These are phyloP conservation scores for Polypterus senegalus DNA, from an alignment of 2,113 vertebrate genomes.

Conservation along the genomic window DNA sequence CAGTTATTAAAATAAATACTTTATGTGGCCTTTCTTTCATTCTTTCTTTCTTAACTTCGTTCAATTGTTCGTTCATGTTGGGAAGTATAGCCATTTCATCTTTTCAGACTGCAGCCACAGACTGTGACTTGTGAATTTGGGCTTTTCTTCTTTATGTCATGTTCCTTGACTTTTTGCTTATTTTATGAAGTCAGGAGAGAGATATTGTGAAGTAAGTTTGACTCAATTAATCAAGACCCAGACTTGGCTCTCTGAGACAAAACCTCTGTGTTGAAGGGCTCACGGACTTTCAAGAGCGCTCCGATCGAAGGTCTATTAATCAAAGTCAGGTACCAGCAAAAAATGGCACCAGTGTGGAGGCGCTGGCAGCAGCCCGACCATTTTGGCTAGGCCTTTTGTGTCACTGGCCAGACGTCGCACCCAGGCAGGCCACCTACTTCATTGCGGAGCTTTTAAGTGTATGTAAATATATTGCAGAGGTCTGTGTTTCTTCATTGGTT, in stretches of 20 bases:
- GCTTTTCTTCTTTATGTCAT: conserved; percentile 33
- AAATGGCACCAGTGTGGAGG: conserved; percentile 29
- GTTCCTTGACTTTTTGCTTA: conserved; percentile 51
- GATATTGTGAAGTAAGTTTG: conserved; percentile 37
- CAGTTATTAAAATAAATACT: background rate
- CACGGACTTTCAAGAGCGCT: conserved; percentile 31
- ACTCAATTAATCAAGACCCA: conserved; percentile 59
- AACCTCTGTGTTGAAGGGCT: conserved; percentile 35
- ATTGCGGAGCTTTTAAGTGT: conserved; percentile 10
- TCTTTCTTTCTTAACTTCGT: background rate
- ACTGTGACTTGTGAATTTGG: background rate
- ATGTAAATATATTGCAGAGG: conserved; percentile 19
- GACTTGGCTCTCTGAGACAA: conserved; percentile 45
- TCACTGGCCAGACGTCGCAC: conserved; percentile 22
- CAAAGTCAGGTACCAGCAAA: conserved; percentile 42
- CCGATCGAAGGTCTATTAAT: conserved; percentile 58
- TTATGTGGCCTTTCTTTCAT: background rate
- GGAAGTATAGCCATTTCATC: no score
- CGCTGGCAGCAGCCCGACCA: background rate
- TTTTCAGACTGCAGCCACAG: background rate
- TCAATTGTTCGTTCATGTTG: background rate
- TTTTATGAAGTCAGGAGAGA: conserved; percentile 48
- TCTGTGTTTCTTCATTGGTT: conserved; percentile 35
- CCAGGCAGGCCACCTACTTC: conserved; percentile 24
- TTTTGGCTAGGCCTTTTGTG: conserved; percentile 16